phyloP scores from a whole-genome alignment of 2,888 invertebrate species.

The Melolontha melolontha region DNA sequence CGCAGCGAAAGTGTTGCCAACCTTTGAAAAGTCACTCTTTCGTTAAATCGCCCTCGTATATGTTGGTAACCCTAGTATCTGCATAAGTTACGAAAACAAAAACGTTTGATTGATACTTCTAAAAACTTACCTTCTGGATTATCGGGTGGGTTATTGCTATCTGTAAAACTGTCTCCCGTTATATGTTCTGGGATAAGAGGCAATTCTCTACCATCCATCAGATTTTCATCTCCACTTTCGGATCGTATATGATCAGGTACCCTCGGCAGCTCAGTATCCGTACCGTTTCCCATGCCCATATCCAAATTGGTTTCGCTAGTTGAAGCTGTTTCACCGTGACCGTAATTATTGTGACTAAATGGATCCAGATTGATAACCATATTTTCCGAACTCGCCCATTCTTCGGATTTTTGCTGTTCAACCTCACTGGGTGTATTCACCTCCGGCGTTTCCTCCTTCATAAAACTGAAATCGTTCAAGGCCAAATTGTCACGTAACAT shows the following conservation, averaged over 20 bases:
- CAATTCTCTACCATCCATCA: slow-evolving; percentile 47
- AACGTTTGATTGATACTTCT: too few relatives aligned
- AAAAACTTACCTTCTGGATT: slow-evolving; percentile 25
- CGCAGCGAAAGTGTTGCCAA: too few relatives aligned
- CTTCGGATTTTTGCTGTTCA: slow-evolving; percentile 51
- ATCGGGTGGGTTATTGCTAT: slow-evolving; percentile 14
- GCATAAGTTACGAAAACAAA: too few relatives aligned
- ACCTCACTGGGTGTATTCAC: slow-evolving; percentile 46
- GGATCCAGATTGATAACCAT: slow-evolving; percentile 75
- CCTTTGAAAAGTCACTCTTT: too few relatives aligned
- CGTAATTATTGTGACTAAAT: slow-evolving; percentile 65
- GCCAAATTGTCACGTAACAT: slow-evolving; percentile 58
- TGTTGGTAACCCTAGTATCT: too few relatives aligned
- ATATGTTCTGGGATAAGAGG: slow-evolving; percentile 58
- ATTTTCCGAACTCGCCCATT: slow-evolving; percentile 63
- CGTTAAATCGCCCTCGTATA: too few relatives aligned
- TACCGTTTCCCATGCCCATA: slow-evolving; percentile 51
- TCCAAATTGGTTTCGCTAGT: slow-evolving; percentile 50
- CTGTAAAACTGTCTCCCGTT: slow-evolving; percentile 56
- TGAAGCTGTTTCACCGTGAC: slow-evolving; percentile 43
- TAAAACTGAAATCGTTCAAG: slow-evolving; percentile 54
- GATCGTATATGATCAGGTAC: slow-evolving; percentile 67
- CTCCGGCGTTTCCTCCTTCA: slow-evolving; percentile 43
- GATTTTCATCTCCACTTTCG: slow-evolving; percentile 45
- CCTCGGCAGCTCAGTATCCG: slow-evolving; percentile 64